Evolutionary conservation across 2,888 invertebrate species (phyloP).

Genomic region (Trichopria drosophilae): DNA sequence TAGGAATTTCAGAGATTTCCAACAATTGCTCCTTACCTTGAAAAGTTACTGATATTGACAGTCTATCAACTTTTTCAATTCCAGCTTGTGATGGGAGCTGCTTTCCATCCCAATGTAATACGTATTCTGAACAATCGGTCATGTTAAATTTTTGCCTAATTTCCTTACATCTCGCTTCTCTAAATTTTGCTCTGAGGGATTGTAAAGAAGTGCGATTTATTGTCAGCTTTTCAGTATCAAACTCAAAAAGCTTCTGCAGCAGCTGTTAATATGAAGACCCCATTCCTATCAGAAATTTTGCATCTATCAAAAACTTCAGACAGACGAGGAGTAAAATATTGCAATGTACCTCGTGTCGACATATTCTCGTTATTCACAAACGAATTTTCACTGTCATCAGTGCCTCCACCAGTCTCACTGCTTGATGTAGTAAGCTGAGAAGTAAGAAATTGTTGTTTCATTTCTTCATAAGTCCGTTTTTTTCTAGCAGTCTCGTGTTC

Average conservation of each 20-base stretch:
- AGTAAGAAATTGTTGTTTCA: too few species aligned
- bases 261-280: not conserved
- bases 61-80: not conserved
- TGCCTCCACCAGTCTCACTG: too few species aligned
- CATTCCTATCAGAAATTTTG: not conserved
- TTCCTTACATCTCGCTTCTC: not conserved
- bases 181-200: not conserved
- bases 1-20: too few species aligned
- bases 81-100: not conserved
- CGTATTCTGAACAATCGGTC: not conserved
- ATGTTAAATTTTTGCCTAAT: not conserved
- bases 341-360: too few species aligned
- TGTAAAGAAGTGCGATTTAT: slow-evolving; percentile 3
- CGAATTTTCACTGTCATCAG: too few species aligned
- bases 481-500: too few species aligned
- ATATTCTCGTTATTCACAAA: too few species aligned
- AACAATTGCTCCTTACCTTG: too few species aligned
- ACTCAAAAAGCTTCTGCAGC: not conserved
- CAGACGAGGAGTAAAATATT: not conserved
- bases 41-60: too few species aligned
- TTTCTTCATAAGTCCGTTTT: too few species aligned
- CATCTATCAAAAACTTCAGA: too few species aligned
- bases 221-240: not conserved
- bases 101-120: slow-evolving; percentile 5
- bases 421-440: too few species aligned